Evolutionary conservation across 2,888 invertebrate species (phyloP), one percentile per base, ranked within the genome.

Genomic region (Torymus auratus): DNA sequence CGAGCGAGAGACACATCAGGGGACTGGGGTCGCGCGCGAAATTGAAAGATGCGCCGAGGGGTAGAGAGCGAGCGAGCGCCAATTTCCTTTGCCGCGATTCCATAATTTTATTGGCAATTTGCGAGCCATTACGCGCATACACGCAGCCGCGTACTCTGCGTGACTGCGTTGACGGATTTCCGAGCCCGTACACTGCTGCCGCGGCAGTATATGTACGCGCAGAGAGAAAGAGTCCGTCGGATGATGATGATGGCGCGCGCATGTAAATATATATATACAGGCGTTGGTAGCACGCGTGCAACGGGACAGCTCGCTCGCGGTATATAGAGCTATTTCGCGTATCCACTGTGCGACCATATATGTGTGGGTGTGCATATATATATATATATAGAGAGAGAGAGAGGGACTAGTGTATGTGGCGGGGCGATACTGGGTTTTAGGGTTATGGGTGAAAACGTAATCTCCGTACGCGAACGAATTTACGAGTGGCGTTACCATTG

Each of bases 101-200:
- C 85, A 88, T 88, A 90, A 89, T 89, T 87, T 89, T 89, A 90
- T 89, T 89, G 89, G 85, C 90, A 89, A 88, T 89, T 89, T 88
- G 85, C 85, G 86, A 87, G 82, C 87, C 85, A 88, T 89, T 89
- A 88, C 86, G 84, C 83, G 69, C 70, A 7, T 41, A 41, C 7
- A 12, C 61, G 78, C 71, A 74, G 55, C 28, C 72, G 78, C 15
- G 13, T 12, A 53, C n/a, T 53, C 3, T 56, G 50, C 41, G 61
- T 62, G n/a, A 23, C 20, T 60, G 65, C 71, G 71, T 52, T 55
- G 67, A 67, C 81, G 73, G 78, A 81, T 81, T 70, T 81, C 81
- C 81, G 72, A 23, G 23, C 58, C 12, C 28, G 11, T 50, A 50
- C 17, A 15, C 53, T 41, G 7, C 41, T 7, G 41, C 7, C 7